Evolutionary conservation across 1,140 invertebrate genomes (phyloP).

Genomic region (Lepidurus packardi): DNA sequence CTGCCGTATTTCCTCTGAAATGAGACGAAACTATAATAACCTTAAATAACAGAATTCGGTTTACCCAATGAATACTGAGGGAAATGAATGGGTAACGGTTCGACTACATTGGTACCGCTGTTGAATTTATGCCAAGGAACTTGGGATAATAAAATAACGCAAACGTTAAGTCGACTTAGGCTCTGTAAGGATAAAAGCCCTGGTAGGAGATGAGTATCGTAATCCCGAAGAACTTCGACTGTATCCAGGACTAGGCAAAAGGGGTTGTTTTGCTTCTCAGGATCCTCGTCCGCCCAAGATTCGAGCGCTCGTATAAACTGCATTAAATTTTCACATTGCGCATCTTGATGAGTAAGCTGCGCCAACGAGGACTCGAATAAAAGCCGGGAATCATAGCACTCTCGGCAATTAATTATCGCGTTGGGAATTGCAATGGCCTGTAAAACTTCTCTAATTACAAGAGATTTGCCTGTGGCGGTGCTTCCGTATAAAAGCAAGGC

Average conservation of each 20-base stretch:
- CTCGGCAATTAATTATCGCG: slow-evolving; percentile 70
- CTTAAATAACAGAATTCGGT: slow-evolving; percentile 29
- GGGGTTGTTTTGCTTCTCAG: slow-evolving; percentile 24
- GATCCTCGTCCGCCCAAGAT: neutral
- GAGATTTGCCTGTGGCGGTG: slow-evolving; percentile 71
- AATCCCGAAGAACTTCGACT: slow-evolving; percentile 65
- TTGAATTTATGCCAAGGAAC: slow-evolving; percentile 73
- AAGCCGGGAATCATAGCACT: slow-evolving; percentile 68
- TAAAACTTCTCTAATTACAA: slow-evolving; percentile 57
- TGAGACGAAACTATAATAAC: slow-evolving; percentile 29
- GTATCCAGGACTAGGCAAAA: slow-evolving; percentile 61
- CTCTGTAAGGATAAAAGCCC: slow-evolving; percentile 66
- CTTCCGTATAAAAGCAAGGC: slow-evolving; percentile 70
- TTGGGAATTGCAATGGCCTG: slow-evolving; percentile 51
- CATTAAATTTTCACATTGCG: slow-evolving; percentile 63
- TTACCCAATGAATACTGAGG: slow-evolving; percentile 68
- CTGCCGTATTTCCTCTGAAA: slow-evolving; percentile 60
- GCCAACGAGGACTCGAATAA: slow-evolving; percentile 69
- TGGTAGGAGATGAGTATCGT: slow-evolving; percentile 59
- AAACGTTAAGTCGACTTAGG: slow-evolving; percentile 63
- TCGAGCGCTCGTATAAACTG: slow-evolving; percentile 60
- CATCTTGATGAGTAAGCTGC: slow-evolving; percentile 49
- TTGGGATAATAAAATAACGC: slow-evolving; percentile 68
- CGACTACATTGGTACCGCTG: slow-evolving; percentile 59
- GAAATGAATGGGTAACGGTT: slow-evolving; percentile 69